A percentile compares a stretch with the other conserved stretches of the same genome.
These are phyloP conservation scores for Drosophila erecta DNA, from an alignment of 1,140 invertebrate genomes.

Conservation along the genomic window DNA sequence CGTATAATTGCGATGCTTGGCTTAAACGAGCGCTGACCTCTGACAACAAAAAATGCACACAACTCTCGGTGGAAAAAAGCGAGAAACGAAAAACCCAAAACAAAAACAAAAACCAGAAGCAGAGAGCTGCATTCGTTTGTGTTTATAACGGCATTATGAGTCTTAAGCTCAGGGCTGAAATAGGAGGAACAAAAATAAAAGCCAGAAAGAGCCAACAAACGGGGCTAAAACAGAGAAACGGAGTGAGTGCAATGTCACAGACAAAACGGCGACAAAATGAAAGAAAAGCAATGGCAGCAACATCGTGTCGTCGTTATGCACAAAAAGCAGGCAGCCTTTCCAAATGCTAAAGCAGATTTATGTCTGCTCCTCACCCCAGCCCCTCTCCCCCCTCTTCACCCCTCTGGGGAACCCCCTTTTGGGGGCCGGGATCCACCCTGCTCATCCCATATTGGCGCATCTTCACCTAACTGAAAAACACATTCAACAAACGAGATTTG, in stretches of 20 bases:
- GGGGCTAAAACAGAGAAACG: conserved; percentile 39
- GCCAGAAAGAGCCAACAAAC: conserved; percentile 49
- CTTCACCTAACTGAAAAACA: conserved; percentile 81
- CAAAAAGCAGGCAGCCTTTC: conserved; percentile 52
- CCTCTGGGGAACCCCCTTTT: neutral
- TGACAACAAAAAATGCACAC: conserved; percentile 57
- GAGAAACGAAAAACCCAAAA: neutral
- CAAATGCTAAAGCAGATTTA: conserved; percentile 81
- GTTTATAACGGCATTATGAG: conserved; percentile 82
- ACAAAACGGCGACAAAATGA: conserved; percentile 79
- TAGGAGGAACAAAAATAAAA: conserved; percentile 47
- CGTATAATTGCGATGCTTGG: conserved; percentile 80
- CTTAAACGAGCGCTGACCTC: conserved; percentile 82
- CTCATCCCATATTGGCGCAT: conserved; percentile 68
- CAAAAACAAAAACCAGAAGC: conserved; percentile 19
- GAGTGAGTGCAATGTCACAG: conserved; percentile 70
- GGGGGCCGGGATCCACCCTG: neutral
- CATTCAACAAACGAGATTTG: conserved; percentile 83
- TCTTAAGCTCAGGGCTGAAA: conserved; percentile 67
- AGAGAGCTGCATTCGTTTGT: conserved; percentile 52
- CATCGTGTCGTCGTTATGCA: conserved; percentile 78
- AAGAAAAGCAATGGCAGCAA: conserved; percentile 70
- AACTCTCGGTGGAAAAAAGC: conserved; percentile 5
- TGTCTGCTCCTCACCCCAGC: conserved; percentile 30
- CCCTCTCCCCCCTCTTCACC: conserved; percentile 1